Evolutionary conservation across 2,797 vertebrate genomes (phyloP).

Genomic region (Odontamblyopus rebecca): DNA sequence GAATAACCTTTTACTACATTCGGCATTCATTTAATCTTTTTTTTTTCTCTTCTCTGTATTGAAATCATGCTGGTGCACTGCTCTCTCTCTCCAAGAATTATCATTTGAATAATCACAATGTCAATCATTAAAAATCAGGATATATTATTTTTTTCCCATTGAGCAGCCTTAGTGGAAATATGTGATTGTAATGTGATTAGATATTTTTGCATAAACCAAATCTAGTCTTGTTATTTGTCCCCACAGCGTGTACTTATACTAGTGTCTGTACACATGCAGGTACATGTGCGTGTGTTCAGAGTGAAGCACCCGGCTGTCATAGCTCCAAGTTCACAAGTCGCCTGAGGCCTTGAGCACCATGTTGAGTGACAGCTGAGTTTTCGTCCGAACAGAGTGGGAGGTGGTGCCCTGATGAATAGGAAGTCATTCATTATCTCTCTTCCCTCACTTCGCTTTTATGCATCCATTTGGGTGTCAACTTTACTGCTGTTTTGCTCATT

Average conservation of each 20-base stretch:
- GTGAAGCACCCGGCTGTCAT: constrained; percentile 42
- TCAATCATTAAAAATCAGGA: no score
- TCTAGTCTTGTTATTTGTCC: not conserved
- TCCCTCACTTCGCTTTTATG: constrained; percentile 20
- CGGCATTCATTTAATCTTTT: no score
- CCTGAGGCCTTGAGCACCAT: constrained; percentile 43
- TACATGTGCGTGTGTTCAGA: constrained; percentile 26
- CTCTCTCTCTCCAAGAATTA: no score
- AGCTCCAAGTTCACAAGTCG: constrained; percentile 61
- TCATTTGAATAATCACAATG: no score
- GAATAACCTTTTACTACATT: not conserved
- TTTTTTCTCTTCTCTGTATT: no score
- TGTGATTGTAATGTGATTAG: not conserved
- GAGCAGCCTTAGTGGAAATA: no score
- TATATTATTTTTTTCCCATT: no score
- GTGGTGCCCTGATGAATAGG: constrained; percentile 49
- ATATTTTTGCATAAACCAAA: not conserved
- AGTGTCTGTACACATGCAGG: constrained; percentile 19
- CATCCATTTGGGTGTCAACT: constrained; percentile 8
- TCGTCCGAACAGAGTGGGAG: constrained; percentile 24
- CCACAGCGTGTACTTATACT: not conserved
- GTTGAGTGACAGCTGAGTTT: constrained; percentile 60
- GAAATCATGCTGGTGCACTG: no score
- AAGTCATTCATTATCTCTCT: constrained; percentile 45
- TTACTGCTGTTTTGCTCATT: constrained; percentile 9